Percentiles rank a stretch among this genome's conserved stretches.
Evolutionary conservation across 2,888 invertebrate species (phyloP).

Genomic region (Opisthograptis luteolata): DNA sequence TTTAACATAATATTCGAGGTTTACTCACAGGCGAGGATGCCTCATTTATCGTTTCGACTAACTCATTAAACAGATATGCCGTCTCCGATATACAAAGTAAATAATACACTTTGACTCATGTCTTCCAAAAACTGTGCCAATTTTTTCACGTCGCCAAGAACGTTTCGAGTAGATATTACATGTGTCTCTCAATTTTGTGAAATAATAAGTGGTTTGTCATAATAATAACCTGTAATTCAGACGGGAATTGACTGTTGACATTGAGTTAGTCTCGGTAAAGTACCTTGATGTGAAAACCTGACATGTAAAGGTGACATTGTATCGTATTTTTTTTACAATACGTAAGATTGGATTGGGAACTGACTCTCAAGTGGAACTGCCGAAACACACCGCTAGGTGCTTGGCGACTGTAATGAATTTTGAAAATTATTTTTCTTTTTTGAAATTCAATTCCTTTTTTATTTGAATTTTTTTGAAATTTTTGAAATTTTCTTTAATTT

Average conservation of each 20-base stretch:
- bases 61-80: constrained; percentile 20
- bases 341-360: no score
- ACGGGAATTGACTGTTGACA: constrained; percentile 24
- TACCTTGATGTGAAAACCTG: constrained; percentile 4
- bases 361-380: no score
- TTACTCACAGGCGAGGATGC: constrained; percentile 3
- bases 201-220: constrained; percentile 12
- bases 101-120: constrained; percentile 27
- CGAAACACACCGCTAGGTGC: no score
- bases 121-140: constrained; percentile 24
- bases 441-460: no score
- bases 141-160: constrained; percentile 21
- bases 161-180: constrained; percentile 14
- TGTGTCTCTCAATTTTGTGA: constrained; percentile 17
- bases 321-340: no score
- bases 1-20: no score
- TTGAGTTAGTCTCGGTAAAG: constrained; percentile 3
- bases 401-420: no score
- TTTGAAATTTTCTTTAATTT: no score
- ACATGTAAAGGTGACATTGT: background rate
- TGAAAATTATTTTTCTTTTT: no score
- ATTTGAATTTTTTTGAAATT: no score
- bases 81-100: constrained; percentile 22
- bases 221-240: constrained; percentile 22
- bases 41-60: constrained; percentile 21